These are phyloP conservation scores for Dermatemys mawii DNA, from an alignment of 2,113 vertebrate genomes.

Conservation along the genomic window DNA sequence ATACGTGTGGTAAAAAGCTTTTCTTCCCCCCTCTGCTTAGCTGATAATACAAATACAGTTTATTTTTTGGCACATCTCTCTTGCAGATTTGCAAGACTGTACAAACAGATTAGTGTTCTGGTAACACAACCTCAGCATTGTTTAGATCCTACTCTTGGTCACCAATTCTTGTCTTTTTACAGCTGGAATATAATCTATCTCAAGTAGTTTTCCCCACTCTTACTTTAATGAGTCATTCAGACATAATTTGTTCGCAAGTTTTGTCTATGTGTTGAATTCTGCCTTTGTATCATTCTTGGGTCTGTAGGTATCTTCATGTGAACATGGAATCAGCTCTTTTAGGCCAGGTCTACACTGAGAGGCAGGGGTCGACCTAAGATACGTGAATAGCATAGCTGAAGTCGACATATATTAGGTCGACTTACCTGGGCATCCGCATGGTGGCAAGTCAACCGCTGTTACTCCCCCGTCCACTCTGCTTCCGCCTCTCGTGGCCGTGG, in stretches of 20 bases:
- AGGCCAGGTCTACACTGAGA: too few relatives aligned
- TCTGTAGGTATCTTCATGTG: background rate
- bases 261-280: background rate
- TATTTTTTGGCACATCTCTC: background rate
- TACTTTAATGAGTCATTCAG: background rate
- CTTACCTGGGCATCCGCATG: too few relatives aligned
- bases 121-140: background rate
- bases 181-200: background rate
- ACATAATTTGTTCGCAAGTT: background rate
- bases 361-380: too few relatives aligned
- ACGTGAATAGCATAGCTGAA: too few relatives aligned
- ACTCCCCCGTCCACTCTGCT: too few relatives aligned
- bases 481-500: too few relatives aligned
- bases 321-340: background rate
- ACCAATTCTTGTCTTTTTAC: background rate
- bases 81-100: background rate
- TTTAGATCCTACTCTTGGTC: background rate
- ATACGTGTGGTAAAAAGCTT: background rate
- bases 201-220: background rate
- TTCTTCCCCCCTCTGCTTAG: background rate
- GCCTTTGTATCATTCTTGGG: background rate
- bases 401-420: too few relatives aligned
- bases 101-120: background rate
- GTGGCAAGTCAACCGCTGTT: too few relatives aligned
- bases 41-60: background rate